Evolutionary conservation across 2,888 invertebrate genomes (phyloP), one percentile per base, ranked within the genome.

Genomic region (Dendrolimus houi): DNA sequence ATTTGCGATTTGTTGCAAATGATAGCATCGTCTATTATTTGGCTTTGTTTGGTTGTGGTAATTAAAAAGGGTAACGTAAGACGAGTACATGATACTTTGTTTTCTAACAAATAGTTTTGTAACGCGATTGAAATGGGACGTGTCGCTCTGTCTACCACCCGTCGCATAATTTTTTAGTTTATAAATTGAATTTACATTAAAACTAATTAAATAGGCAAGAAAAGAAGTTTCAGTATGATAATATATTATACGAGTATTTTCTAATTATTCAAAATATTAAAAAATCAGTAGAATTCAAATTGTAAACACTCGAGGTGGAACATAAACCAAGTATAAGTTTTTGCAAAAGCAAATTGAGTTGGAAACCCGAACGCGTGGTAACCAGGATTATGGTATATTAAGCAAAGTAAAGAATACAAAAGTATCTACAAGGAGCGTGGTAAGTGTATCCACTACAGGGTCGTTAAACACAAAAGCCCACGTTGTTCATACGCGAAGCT

Each of bases 311-410:
- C 47, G 12, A 47, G 2, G 47, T 47, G 47, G 7, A 47, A 47
- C 47, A 47, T 47, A 59, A 56, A 56, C 56, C 53, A 59, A 56
- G 59, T 10, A 42, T 55, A 10, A 53, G 52, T 52, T 52, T n/a
- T 55, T 56, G n/a, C 42, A 12, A 29, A 52, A 52, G 56, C 54
- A 56, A 58, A n/a, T n/a, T n/a, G n/a, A n/a, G n/a, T n/a, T n/a
- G n/a, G n/a, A n/a, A n/a, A n/a, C n/a, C n/a, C n/a, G n/a, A n/a
- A n/a, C n/a, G n/a, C n/a, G n/a, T n/a, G n/a, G n/a, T n/a, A n/a
- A n/a, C n/a, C n/a, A n/a, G n/a, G n/a, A n/a, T n/a, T n/a, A n/a
- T n/a, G n/a, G n/a, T n/a, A n/a, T n/a, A n/a, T n/a, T n/a, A n/a
- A n/a, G n/a, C n/a, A n/a, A n/a, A n/a, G n/a, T n/a, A n/a, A n/a